These are phyloP conservation scores for Tyrophagus putrescentiae DNA, from an alignment of 1,140 invertebrate species.

Conservation along the genomic window DNA sequence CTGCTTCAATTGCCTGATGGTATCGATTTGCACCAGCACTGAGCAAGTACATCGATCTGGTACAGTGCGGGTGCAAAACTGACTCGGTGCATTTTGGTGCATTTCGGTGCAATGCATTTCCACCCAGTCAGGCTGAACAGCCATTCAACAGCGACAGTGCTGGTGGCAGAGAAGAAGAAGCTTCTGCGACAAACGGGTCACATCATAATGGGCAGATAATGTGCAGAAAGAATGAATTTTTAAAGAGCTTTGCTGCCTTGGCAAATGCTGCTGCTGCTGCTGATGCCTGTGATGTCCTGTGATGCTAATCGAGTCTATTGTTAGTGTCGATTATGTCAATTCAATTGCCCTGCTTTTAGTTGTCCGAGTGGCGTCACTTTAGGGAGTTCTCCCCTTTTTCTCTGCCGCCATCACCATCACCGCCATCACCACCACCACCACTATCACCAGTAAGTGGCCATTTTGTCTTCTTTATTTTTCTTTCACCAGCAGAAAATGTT, in stretches of 20 bases:
- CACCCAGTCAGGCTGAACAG: too few relatives aligned
- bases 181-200: background rate
- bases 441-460: constrained; percentile 15
- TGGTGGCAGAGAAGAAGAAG: background rate
- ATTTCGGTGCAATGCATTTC: too few relatives aligned
- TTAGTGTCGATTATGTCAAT: constrained; percentile 16
- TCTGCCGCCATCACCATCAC: too few relatives aligned
- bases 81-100: too few relatives aligned
- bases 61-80: too few relatives aligned
- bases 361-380: too few relatives aligned
- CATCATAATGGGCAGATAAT: constrained; percentile 11
- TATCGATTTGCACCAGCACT: too few relatives aligned
- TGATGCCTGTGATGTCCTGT: background rate
- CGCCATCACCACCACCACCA: too few relatives aligned
- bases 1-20: too few relatives aligned
- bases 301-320: constrained; percentile 13
- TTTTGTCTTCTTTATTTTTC: background rate
- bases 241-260: background rate
- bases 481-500: background rate
- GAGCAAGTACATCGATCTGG: too few relatives aligned
- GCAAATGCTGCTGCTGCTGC: background rate
- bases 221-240: constrained; percentile 10
- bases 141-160: too few relatives aligned
- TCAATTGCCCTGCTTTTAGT: constrained; percentile 3
- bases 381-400: too few relatives aligned